phyloP scores from a whole-genome alignment of 2,888 invertebrate species.

The Encarsia formosa region DNA sequence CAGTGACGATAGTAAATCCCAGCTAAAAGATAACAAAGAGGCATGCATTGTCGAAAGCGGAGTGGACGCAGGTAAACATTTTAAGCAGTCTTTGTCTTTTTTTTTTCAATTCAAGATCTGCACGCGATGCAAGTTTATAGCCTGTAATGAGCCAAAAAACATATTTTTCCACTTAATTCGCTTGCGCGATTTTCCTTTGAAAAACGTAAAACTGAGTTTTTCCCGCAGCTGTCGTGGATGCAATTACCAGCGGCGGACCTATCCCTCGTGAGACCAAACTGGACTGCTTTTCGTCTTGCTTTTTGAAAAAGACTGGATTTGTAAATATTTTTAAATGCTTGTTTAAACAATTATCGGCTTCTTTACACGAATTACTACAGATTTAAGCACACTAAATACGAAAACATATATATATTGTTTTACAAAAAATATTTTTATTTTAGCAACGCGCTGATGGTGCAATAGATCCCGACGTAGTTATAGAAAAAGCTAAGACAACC shows the following conservation, averaged over 20 bases:
- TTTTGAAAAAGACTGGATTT: constrained; percentile 41
- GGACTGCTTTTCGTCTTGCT: constrained; percentile 38
- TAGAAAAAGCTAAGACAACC: constrained; percentile 32
- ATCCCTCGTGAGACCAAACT: constrained; percentile 35
- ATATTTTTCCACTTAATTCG: neutral
- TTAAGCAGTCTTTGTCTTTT: too few relatives aligned
- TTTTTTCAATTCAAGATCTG: too few relatives aligned
- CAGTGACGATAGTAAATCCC: too few relatives aligned
- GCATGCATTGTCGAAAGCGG: too few relatives aligned
- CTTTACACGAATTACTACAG: neutral
- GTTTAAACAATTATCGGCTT: neutral
- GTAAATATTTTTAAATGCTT: constrained; percentile 31
- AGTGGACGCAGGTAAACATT: too few relatives aligned
- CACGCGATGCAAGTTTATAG: too few relatives aligned
- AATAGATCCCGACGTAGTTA: constrained; percentile 33
- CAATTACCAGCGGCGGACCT: constrained; percentile 31
- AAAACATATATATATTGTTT: neutral
- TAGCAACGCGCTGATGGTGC: constrained; percentile 28
- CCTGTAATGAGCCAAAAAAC: too few relatives aligned
- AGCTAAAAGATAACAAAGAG: too few relatives aligned
- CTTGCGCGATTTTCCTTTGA: neutral
- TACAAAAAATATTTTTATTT: neutral
- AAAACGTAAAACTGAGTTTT: neutral
- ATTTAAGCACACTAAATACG: neutral
- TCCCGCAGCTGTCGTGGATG: constrained; percentile 34